Evolutionary conservation across 2,797 vertebrate species (phyloP), one percentile per base, ranked within the genome.

Genomic region (Periparus ater): DNA sequence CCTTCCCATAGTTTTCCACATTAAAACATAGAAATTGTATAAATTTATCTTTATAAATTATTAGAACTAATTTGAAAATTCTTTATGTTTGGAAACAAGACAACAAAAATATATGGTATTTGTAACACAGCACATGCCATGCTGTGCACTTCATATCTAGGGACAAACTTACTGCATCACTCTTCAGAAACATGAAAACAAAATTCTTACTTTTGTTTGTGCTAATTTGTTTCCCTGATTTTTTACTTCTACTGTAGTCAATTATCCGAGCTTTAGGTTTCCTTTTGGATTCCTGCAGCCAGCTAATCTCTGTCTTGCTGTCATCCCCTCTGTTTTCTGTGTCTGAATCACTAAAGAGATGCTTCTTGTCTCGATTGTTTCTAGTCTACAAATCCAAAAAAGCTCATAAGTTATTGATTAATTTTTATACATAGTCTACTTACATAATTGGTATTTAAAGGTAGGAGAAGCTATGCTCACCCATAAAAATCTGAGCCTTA

Each of bases 271-370:
- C 97, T 96, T 99, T 99, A 55, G 98, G 79, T 93, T 98, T 98
- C 91, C 94, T 97, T 87, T 89, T 97, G 7, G 98, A 98, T 62
- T 98, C 98, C 57, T 73, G 98, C 23, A 99, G 96, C 99, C 99
- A 99, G n/a, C 98, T 98, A 27, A 98, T 27, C 27, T 98, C 98
- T 27, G 98, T 98, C 93, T 96, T 98, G 97, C 98, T 98, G 88
- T 98, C 97, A 65, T 99, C 99, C 38, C 93, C 98, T 89, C 62
- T 97, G 83, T 82, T 80, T 58, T 99, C 99, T 60, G 98, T 98
- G 85, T 99, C 99, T 75, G 98, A 98, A 95, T 99, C 99, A 97
- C 98, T 99, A 83, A 99, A 99, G 55, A 99, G 97, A 95, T 98
- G 98, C 93, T 98, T 99, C 94, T 97, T 98, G 62, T 95, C 96